Evolutionary conservation across 2,113 vertebrate genomes (phyloP), one percentile per base, ranked within the genome.

Genomic region (Coptodon bakossiorum): DNA sequence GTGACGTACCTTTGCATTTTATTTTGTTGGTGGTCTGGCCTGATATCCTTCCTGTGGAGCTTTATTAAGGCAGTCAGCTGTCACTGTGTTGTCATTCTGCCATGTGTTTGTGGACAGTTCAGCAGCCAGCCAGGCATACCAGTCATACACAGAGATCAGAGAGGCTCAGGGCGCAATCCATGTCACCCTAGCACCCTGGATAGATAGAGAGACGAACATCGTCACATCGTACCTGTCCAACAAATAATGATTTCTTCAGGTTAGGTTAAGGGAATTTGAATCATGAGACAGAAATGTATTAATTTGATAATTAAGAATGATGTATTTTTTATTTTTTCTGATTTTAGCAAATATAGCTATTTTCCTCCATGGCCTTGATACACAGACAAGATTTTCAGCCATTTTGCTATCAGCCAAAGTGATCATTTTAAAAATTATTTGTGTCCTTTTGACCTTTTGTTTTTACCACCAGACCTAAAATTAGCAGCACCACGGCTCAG

Each of bases 51-150:
- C 61, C 90, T 76, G 50, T 7, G 45, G 66, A 78, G 61, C 63
- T 92, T 94, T 92, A 90, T 93, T 86, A 91, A 86, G 81, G 59
- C 50, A 9, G 85, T 90, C 93, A 93, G 90, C 94, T 95, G 93
- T 94, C 91, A 89, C 84, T 57, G 53, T 81, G 92, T 91, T 92
- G 88, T 93, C 89, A 87, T 89, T 84, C 79, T 31, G 27, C 83
- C 81, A 91, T 92, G 89, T 88, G 89, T 90, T 94, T 86, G 89
- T 93, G 88, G 88, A 54, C 76, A 61, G 79, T 79, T 38, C 17
- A 87, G 50, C 84, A 86, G 89, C 66, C 81, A 89, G 84, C 12
- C 78, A 82, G 71, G 36, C 91, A 87, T 93, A 54, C 89, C 90
- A 7, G 38, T 90, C 94, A 89, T 95, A 82, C 53, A 40, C 53